Evolutionary conservation across 2,888 invertebrate genomes (phyloP), one percentile per base, ranked within the genome.

Genomic region (Unio delphinus): DNA sequence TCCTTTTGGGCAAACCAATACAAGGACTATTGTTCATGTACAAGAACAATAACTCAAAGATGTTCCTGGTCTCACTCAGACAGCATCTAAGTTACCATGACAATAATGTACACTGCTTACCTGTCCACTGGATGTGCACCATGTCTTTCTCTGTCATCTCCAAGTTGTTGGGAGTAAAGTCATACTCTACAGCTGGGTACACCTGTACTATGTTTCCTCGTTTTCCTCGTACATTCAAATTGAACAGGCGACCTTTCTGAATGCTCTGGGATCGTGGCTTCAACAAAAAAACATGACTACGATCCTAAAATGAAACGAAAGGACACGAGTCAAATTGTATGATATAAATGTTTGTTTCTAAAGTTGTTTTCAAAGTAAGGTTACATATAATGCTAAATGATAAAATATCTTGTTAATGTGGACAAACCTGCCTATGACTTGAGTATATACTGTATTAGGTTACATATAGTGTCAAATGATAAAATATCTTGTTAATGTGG

Each of bases 131-230:
- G 15, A 89, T 80, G 71, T 89, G 88, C 18, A 89, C 82, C 8
- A 86, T 68, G 68, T 89, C 89, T 18, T 69, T 67, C 45, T 65
- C 66, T 11, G 62, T 74, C 6, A 88, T 69, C 6, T 67, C 63
- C 20, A 89, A 76, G 18, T 72, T 69, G 63, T 82, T 86, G 7
- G 89, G 89, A 18, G 79, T 73, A 72, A 89, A 89, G 75, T 89
- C 89, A 70, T 89, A 89, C 68, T 89, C 88, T 17, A 89, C 88
- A 26, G 88, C 88, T 18, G 89, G 89, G 74, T 87, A 89, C 45
- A 82, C 80, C 74, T 89, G 89, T 18, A 88, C 88, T 58, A 88
- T 89, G 71, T 89, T 89, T 23, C 89, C 89, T 61, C 89, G 72
- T 74, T 89, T 89, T 3, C 89, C 89, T 30, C 88, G 70, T 0